Evolutionary conservation across 2,888 invertebrate species (phyloP).

Genomic region (Hydroisotoma schaefferi): DNA sequence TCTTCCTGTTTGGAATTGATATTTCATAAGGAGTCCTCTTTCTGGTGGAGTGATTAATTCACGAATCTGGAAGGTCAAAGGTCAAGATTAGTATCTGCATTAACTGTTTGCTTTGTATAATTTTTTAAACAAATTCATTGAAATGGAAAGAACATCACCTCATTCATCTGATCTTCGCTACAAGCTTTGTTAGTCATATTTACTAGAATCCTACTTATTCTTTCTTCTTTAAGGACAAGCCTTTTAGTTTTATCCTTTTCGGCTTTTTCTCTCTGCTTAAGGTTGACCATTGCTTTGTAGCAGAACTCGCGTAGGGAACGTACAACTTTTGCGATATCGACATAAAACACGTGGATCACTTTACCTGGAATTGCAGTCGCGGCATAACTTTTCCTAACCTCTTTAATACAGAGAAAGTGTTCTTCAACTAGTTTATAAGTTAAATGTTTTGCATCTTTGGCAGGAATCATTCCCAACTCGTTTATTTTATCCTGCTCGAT

Average conservation of each 20-base stretch:
- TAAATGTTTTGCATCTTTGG: conserved; percentile 85
- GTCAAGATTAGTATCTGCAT: background rate
- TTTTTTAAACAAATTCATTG: background rate
- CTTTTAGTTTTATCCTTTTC: conserved; percentile 68
- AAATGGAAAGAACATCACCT: conserved; percentile 57
- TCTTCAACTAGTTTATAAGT: conserved; percentile 81
- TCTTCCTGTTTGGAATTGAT: conserved; percentile 70
- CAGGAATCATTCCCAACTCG: conserved; percentile 86
- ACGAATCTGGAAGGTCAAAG: conserved; percentile 61
- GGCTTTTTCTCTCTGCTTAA: conserved; percentile 63
- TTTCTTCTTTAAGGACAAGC: conserved; percentile 79
- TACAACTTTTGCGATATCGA: conserved; percentile 65
- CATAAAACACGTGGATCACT: conserved; percentile 72
- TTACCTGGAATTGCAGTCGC: conserved; percentile 73
- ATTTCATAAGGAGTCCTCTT: conserved; percentile 67
- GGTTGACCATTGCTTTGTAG: conserved; percentile 68
- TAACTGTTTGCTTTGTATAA: background rate
- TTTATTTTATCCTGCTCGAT: conserved; percentile 91
- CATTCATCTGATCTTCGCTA: conserved; percentile 71
- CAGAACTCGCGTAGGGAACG: conserved; percentile 67
- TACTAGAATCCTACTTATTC: conserved; percentile 75
- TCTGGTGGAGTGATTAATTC: conserved; percentile 86
- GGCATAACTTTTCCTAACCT: conserved; percentile 67
- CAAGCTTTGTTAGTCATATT: conserved; percentile 75
- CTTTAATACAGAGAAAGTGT: conserved; percentile 66